Base-by-base conservation (phyloP, 2,113 vertebrate species). In the Mesoclemmys tuberculata region DNA sequence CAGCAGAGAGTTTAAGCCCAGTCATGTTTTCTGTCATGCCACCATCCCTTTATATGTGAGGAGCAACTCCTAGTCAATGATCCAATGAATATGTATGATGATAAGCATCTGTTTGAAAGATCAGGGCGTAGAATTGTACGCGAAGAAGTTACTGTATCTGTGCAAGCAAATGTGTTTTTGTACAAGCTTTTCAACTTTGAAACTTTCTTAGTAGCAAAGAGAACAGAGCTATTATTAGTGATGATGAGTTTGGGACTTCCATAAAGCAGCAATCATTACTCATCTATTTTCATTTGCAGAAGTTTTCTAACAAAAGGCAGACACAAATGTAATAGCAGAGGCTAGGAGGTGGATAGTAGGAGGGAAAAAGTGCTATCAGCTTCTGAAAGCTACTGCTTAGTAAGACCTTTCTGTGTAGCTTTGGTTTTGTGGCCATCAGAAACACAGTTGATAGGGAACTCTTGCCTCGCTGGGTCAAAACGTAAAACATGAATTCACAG, bases 231-330 rank as follows among this genome's bases (percentile, higher is more conserved):
- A 93, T 98, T 94, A 93, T 92, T 96, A 96, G 96, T 94, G 96
- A 95, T 95, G 91, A 91, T 95, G 95, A 96, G 90, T 96, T 97
- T 97, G 96, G 97, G 96, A 92, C 88, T 96, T 96, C 96, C 87
- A 95, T 86, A 82, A 96, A 98, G 96, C 95, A 97, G 94, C 96
- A 95, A n/a, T 31, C 88, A 96, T 98, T 98, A 98, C 97, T 98
- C 98, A 98, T 97, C 96, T 96, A 84, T 97, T 96, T 96, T 96
- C 92, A 78, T 98, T 98, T 98, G 98, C 98, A 98, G 98, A 98
- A 98, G 98, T 98, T 95, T 97, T 96, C 96, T 96, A 97, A 95
- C 94, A 96, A 95, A 95, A 96, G 92, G 95, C 96, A 97, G 98
- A 97, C 94, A 91, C 95, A 88, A 93, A 96, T 22, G 85, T 94